Conservation (phyloP, 2,797 vertebrate species). For the Sebastes matsubarae region DNA sequence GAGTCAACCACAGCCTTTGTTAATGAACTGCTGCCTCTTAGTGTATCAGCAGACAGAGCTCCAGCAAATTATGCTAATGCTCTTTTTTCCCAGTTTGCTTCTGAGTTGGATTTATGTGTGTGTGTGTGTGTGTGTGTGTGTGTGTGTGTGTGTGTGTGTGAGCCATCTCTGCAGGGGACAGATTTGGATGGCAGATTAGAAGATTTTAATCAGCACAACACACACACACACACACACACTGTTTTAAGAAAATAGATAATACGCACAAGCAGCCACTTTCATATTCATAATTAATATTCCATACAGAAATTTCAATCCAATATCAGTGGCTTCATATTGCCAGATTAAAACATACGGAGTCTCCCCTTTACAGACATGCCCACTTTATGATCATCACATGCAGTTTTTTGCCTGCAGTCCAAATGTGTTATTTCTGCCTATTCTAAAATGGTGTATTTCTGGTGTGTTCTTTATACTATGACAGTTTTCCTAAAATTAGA, state of each 20-base stretch:
- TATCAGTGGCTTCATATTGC: not conserved
- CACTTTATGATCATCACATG: no score
- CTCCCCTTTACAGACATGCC: no score
- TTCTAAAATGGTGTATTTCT: no score
- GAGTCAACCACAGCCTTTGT: no score
- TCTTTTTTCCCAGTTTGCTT: not conserved
- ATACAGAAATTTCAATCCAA: slow-evolving; percentile 9
- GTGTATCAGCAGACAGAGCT: no score
- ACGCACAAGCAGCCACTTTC: not conserved
- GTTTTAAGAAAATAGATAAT: not conserved
- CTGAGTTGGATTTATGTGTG: not conserved
- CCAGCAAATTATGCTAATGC: no score
- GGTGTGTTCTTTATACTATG: no score
- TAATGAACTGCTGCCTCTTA: no score
- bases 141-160: not conserved
- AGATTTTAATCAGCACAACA: not conserved
- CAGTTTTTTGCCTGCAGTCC: no score
- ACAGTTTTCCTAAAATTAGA: no score
- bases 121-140: not conserved
- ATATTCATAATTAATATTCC: slow-evolving; percentile 16
- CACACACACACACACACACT: not conserved
- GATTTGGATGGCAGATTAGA: slow-evolving; percentile 5
- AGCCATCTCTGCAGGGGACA: not conserved
- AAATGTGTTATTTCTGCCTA: no score
- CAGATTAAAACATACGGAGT: not conserved